phyloP scores from a whole-genome alignment of 2,888 invertebrate genomes.

The Chalcosyrphus nemorum region DNA sequence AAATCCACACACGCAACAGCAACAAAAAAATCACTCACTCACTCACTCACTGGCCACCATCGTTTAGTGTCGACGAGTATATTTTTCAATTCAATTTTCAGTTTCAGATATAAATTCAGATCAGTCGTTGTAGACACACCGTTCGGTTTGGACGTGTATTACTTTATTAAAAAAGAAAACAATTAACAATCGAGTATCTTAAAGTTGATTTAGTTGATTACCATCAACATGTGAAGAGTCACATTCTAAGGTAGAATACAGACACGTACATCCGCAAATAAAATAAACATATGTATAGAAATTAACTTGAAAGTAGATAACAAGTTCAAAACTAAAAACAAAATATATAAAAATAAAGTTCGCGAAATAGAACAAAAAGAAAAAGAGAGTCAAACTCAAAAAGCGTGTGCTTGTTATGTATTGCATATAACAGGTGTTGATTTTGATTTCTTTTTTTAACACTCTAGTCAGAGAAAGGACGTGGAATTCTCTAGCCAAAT shows the following conservation, averaged over 20 bases:
- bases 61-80: not conserved
- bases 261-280: constrained; percentile 16
- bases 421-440: constrained; percentile 64
- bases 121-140: constrained; percentile 68
- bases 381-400: not conserved
- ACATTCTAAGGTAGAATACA: constrained; percentile 1
- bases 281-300: too few relatives aligned
- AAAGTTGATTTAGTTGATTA: constrained; percentile 40
- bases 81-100: constrained; percentile 61
- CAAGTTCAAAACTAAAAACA: constrained; percentile 31
- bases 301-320: constrained; percentile 38
- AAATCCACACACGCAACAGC: constrained; percentile 27
- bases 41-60: not conserved
- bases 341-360: constrained; percentile 9
- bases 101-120: constrained; percentile 56
- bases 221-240: constrained; percentile 50
- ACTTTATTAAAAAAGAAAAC: not conserved
- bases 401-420: constrained; percentile 10
- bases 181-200: constrained; percentile 2
- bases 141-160: constrained; percentile 67
- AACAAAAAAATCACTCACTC: constrained; percentile 13
- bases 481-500: constrained; percentile 3
- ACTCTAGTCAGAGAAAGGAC: constrained; percentile 1
- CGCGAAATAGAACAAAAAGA: constrained; percentile 14
- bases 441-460: constrained; percentile 3